phyloP scores from a whole-genome alignment of 2,888 invertebrate species.

The Melanchra persicariae region DNA sequence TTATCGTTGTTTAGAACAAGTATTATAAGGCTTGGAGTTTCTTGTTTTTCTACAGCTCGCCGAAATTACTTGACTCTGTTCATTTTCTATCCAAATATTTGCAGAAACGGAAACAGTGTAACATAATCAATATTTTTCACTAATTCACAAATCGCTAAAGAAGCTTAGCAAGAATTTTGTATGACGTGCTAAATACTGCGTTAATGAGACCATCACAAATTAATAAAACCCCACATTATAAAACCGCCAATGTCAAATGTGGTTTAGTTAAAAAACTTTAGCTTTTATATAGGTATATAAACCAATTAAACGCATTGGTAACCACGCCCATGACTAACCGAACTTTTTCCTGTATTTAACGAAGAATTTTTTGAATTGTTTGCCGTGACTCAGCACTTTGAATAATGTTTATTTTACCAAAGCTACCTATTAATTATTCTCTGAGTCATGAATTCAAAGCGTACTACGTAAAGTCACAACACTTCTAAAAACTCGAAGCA shows the following conservation, averaged over 20 bases:
- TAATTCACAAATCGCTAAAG: neutral
- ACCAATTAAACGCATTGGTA: slow-evolving; percentile 30
- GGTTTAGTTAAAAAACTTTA: slow-evolving; percentile 23
- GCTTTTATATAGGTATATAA: slow-evolving; percentile 18
- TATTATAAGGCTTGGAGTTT: neutral
- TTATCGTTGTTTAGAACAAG: neutral
- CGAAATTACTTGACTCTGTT: neutral
- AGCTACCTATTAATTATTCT: neutral
- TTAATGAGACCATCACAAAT: neutral
- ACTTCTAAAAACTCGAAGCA: slow-evolving; percentile 28
- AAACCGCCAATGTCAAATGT: slow-evolving; percentile 18
- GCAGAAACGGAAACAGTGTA: neutral
- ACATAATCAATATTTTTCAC: neutral
- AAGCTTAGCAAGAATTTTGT: slow-evolving; percentile 2
- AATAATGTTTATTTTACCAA: slow-evolving; percentile 28
- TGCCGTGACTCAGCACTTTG: slow-evolving; percentile 50
- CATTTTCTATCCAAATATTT: too few relatives aligned
- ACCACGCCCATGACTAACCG: slow-evolving; percentile 38
- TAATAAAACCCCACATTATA: slow-evolving; percentile 21
- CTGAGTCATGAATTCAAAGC: slow-evolving; percentile 32
- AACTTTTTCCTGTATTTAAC: slow-evolving; percentile 17
- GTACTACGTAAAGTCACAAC: slow-evolving; percentile 26
- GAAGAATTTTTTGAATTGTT: slow-evolving; percentile 32
- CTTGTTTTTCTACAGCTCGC: neutral
- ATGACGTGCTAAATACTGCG: slow-evolving; percentile 10